Evolutionary conservation across 2,113 vertebrate species (phyloP), one percentile per base, ranked within the genome.

Genomic region (Psammodynastes pulverulentus): DNA sequence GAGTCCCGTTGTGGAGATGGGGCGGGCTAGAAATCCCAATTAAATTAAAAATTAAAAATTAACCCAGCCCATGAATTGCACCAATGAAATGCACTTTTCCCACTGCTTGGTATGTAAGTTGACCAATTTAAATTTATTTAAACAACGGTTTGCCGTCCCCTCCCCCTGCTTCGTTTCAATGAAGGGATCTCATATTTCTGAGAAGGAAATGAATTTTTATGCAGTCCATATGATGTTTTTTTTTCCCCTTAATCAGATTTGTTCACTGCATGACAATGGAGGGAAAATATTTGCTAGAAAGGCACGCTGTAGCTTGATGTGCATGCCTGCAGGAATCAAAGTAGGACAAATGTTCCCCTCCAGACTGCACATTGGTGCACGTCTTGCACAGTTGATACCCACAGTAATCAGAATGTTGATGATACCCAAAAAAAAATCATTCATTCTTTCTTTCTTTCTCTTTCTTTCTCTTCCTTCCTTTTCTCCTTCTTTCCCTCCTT

Each of bases 271-370:
- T 88, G 85, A 84, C 54, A 92, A 10, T 89, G 52, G 34, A 1
- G 67, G 93, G 94, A 95, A 96, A 96, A 92, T 89, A 92, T 90
- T 96, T 93, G 58, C 19, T 92, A 79, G 58, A 91, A 90, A 43
- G 34, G 90, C 92, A 90, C 46, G 84, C 45, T n/a, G n/a, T 3
- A 58, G 45, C 87, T 39, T 94, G 92, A 62, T 51, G 23, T 62
- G 24, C 95, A 91, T 52, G 87, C 91, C 45, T 89, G 39, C 90
- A 94, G 43, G 85, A 94, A 24, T 93, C 51, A 93, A 89, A 95
- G 87, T 93, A 92, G 26, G 21, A 86, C 84, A 85, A 86, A 15
- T 51, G 84, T 43, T 87, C 52, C 39, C 0, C 9, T 87, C 85
- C 9, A 19, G 19, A 45, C 15, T 29, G 34, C 34, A 15, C 21